Percentiles rank a stretch among this genome's conserved stretches.
Evolutionary conservation across 2,113 vertebrate species (phyloP).

Genomic region (Phyllostomus discolor): DNA sequence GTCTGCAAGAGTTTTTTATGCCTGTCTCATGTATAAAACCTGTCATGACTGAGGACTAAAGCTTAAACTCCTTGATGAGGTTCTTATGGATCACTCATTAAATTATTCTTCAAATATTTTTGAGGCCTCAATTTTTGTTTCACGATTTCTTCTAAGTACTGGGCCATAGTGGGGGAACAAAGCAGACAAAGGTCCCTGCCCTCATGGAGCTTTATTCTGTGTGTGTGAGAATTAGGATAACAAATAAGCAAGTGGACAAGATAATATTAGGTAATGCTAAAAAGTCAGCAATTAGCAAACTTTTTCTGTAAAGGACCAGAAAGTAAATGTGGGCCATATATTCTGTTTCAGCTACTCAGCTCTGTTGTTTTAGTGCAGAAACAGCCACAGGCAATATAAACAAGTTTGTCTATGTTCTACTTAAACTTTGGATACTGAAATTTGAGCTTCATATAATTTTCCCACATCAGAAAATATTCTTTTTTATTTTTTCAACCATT

Average conservation of each 20-base stretch:
- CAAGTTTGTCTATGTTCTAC: neutral
- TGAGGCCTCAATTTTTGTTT: neutral
- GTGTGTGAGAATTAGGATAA: neutral
- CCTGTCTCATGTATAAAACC: neutral
- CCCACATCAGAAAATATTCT: neutral
- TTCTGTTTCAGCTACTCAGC: neutral
- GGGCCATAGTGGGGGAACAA: neutral
- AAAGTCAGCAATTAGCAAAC: neutral
- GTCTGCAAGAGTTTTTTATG: neutral
- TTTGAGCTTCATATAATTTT: conserved; percentile 46
- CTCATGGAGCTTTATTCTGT: conserved; percentile 18
- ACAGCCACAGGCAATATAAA: neutral
- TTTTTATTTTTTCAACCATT: neutral
- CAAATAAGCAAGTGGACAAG: neutral
- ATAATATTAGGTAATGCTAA: neutral
- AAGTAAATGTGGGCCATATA: neutral
- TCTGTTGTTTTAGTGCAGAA: neutral
- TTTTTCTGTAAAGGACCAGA: neutral
- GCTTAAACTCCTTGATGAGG: neutral
- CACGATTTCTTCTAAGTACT: neutral
- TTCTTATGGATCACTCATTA: conserved; percentile 7
- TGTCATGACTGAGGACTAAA: neutral
- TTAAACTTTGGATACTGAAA: neutral
- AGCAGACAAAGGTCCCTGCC: neutral
- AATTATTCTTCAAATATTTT: conserved; percentile 32